Evolutionary conservation across 2,113 vertebrate species (phyloP).

Genomic region (Tringa solitaria): DNA sequence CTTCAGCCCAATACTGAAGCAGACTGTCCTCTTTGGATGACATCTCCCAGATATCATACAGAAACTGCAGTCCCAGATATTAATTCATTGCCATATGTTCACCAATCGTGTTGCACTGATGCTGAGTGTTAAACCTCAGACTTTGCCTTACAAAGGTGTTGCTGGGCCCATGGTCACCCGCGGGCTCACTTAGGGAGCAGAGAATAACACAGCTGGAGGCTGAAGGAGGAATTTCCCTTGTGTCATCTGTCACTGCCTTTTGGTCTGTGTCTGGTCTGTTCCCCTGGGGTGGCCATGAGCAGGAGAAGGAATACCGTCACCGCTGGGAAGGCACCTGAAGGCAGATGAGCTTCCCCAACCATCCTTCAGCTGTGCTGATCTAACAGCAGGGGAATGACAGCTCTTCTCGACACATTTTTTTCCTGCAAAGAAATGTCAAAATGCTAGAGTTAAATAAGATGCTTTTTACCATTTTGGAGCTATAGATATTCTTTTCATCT

Average conservation of each 20-base stretch:
- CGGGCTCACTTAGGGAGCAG: background rate
- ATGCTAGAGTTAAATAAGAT: slow-evolving; percentile 9
- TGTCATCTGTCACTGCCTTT: background rate
- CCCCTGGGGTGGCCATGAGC: background rate
- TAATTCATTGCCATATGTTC: rapidly evolving
- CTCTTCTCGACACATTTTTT: background rate
- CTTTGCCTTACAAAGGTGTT: background rate
- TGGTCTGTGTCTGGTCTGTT: background rate
- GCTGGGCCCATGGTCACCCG: rapidly evolving
- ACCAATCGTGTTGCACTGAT: background rate
- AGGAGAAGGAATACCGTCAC: background rate
- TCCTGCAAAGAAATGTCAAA: background rate
- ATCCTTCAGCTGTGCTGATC: background rate
- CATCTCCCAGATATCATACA: background rate
- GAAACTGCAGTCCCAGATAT: background rate
- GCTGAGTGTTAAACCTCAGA: background rate
- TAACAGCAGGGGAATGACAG: background rate
- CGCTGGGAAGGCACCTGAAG: background rate
- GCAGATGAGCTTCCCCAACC: background rate
- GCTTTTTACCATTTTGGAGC: background rate
- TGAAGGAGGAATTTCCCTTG: background rate
- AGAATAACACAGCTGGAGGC: background rate
- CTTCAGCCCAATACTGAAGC: background rate
- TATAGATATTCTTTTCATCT: background rate
- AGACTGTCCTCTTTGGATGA: background rate